Evolutionary conservation across 2,797 vertebrate genomes (phyloP).

Genomic region (Pelobates cultripes): DNA sequence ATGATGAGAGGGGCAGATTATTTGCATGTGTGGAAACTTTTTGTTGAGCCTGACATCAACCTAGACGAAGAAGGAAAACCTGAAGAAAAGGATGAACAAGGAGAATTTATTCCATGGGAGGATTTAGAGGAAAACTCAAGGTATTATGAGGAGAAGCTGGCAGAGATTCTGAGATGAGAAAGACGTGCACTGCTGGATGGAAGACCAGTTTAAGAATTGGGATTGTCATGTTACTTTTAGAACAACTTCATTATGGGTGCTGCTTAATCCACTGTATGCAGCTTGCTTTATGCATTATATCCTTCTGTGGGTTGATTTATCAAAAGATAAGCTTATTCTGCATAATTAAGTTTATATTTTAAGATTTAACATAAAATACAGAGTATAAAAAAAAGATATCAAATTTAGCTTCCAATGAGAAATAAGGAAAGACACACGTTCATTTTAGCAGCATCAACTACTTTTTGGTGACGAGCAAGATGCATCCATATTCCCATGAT

Average conservation of each 20-base stretch:
- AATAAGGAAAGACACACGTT: no score
- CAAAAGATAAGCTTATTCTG: neutral
- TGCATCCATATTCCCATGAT: no score
- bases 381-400: no score
- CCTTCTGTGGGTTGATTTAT: no score
- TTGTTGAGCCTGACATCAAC: slow-evolving; percentile 76
- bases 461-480: no score
- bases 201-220: neutral
- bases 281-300: neutral
- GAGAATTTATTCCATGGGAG: slow-evolving; percentile 86
- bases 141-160: slow-evolving; percentile 88
- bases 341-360: neutral
- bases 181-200: neutral
- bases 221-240: slow-evolving; percentile 39
- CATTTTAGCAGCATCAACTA: no score
- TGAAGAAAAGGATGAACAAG: slow-evolving; percentile 73
- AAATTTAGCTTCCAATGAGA: no score
- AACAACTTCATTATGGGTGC: slow-evolving; percentile 15
- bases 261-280: neutral
- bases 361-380: no score
- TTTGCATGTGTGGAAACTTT: slow-evolving; percentile 90
- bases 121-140: slow-evolving; percentile 93
- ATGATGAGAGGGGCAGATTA: slow-evolving; percentile 95
- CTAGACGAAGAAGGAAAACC: slow-evolving; percentile 62
- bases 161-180: slow-evolving; percentile 81